Evolutionary conservation across 1,140 invertebrate genomes (phyloP).

Genomic region (Hermatobates lingyangjiaoensis): DNA sequence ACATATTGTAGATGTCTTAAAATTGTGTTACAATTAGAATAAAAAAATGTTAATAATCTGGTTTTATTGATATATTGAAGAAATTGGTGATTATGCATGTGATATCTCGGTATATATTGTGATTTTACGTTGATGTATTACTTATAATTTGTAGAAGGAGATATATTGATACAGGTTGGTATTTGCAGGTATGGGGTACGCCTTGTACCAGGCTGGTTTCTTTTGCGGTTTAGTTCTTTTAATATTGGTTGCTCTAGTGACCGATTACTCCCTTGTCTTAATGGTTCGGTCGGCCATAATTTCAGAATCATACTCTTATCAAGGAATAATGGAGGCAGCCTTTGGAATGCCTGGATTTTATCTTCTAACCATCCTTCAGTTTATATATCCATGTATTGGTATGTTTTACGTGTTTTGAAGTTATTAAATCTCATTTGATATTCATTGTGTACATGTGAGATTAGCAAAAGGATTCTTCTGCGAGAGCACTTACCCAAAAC

Average conservation of each 20-base stretch:
- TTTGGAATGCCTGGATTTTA: constrained; percentile 66
- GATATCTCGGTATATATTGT: background rate
- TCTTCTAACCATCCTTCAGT: constrained; percentile 56
- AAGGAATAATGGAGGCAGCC: constrained; percentile 63
- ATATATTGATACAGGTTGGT: background rate
- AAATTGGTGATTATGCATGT: background rate
- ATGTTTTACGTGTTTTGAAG: constrained; percentile 21
- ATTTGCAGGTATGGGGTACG: constrained; percentile 56
- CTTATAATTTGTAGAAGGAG: background rate
- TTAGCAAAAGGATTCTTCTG: too few relatives aligned
- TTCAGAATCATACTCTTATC: constrained; percentile 65
- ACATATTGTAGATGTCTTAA: background rate
- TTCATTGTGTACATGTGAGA: background rate
- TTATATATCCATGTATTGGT: constrained; percentile 76
- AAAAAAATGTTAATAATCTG: background rate
- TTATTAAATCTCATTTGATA: constrained; percentile 8
- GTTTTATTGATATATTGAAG: background rate
- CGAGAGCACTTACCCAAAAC: too few relatives aligned
- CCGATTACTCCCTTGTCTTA: constrained; percentile 67
- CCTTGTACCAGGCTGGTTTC: constrained; percentile 60
- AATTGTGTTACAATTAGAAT: background rate
- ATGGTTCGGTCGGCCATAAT: constrained; percentile 63
- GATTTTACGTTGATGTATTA: background rate
- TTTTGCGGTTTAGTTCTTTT: constrained; percentile 53
- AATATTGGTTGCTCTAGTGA: constrained; percentile 53